Conservation (phyloP, 2,113 vertebrate genomes). For the Orthonyx spaldingii region DNA sequence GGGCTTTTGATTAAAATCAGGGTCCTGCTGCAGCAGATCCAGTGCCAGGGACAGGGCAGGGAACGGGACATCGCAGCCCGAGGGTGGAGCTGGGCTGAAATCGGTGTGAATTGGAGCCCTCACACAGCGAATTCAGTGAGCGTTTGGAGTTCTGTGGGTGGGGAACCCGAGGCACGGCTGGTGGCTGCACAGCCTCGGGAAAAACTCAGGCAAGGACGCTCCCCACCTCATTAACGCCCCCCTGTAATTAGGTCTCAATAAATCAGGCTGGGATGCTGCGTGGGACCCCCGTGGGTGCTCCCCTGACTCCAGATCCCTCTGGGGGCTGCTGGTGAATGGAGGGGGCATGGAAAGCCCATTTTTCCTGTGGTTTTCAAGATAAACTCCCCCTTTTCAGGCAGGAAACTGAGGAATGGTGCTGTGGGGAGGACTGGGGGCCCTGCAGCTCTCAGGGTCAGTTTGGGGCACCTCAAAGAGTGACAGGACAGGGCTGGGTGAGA, state of each 20-base stretch:
- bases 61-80: not conserved
- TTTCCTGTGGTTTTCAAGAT: not conserved
- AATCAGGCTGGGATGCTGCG: not conserved
- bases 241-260: not conserved
- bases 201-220: not conserved
- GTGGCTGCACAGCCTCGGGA: accelerated
- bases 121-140: accelerated
- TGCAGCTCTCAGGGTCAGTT: not conserved
- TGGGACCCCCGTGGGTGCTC: accelerated
- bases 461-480: not conserved
- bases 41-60: accelerated
- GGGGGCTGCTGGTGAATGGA: not conserved
- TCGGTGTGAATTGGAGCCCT: accelerated
- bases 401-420: not conserved
- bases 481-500: not conserved
- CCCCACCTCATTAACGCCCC: not conserved
- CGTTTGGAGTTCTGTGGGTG: accelerated
- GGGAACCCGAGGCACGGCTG: not conserved
- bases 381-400: not conserved
- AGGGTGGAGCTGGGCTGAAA: not conserved
- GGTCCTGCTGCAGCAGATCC: not conserved
- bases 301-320: not conserved
- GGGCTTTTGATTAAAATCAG: not conserved
- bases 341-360: not conserved
- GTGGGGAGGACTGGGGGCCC: accelerated